These are phyloP conservation scores for Saccostrea glomerata DNA, from an alignment of 1,140 invertebrate species.

Conservation along the genomic window DNA sequence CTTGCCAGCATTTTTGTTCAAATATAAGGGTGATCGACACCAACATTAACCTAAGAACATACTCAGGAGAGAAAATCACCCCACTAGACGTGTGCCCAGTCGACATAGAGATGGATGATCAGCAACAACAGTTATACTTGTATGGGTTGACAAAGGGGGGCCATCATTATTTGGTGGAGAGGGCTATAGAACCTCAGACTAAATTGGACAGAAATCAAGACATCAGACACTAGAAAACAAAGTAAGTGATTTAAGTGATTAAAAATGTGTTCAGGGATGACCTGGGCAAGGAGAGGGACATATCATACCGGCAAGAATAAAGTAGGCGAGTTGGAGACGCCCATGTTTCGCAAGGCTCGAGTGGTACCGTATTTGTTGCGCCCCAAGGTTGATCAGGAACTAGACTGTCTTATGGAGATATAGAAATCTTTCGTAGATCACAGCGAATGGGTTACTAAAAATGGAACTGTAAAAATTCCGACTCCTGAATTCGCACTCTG, in stretches of 20 bases:
- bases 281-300: too few relatives aligned
- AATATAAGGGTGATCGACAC: too few relatives aligned
- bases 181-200: neutral
- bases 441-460: too few relatives aligned
- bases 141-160: neutral
- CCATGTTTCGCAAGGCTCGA: too few relatives aligned
- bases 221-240: neutral
- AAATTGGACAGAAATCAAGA: neutral
- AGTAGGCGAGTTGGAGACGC: too few relatives aligned
- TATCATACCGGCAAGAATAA: too few relatives aligned
- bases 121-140: neutral
- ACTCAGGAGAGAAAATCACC: neutral
- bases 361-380: too few relatives aligned
- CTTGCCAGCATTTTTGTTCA: neutral
- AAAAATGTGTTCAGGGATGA: too few relatives aligned
- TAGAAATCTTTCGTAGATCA: too few relatives aligned
- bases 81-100: neutral
- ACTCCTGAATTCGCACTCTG: slow-evolving; percentile 4
- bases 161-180: neutral
- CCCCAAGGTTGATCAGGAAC: too few relatives aligned
- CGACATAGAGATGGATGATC: neutral
- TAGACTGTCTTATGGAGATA: too few relatives aligned
- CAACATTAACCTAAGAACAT: neutral
- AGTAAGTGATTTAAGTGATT: neutral
- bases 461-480: neutral